phyloP scores from a whole-genome alignment of 35 echinoderm and acorn worm species.

The Amphiura filiformis region DNA sequence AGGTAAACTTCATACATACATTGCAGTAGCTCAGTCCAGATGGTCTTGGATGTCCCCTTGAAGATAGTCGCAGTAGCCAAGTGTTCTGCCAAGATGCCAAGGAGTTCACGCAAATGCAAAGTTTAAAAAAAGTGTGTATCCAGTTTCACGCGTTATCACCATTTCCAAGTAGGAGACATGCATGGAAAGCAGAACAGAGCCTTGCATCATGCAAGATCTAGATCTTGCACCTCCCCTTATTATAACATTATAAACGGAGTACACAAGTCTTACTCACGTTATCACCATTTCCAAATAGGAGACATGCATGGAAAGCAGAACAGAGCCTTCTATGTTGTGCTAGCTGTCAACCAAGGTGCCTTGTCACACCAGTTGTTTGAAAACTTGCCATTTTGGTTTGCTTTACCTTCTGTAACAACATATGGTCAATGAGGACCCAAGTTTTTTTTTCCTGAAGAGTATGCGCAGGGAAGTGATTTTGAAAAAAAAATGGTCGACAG shows the following conservation, averaged over 20 bases:
- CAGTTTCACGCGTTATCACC: conserved; percentile 5
- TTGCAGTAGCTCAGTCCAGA: neutral
- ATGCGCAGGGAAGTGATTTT: no score
- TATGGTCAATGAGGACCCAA: neutral
- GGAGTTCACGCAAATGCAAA: neutral
- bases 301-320: neutral
- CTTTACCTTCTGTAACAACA: neutral
- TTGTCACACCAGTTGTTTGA: neutral
- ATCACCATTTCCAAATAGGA: neutral
- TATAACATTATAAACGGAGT: no score
- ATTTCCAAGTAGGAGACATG: neutral
- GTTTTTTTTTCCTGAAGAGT: neutral
- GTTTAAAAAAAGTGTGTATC: neutral
- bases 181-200: no score
- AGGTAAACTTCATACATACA: neutral
- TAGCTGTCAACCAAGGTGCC: neutral
- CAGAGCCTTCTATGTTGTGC: neutral
- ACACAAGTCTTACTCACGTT: neutral
- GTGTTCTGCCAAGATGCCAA: no score
- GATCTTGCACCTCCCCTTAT: no score
- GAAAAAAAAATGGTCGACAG: no score
- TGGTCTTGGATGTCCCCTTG: neutral
- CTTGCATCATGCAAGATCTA: no score
- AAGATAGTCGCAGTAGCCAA: neutral
- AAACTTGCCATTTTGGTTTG: neutral